Conservation (phyloP, 2,113 vertebrate genomes). For the Tauraco erythrolophus region DNA sequence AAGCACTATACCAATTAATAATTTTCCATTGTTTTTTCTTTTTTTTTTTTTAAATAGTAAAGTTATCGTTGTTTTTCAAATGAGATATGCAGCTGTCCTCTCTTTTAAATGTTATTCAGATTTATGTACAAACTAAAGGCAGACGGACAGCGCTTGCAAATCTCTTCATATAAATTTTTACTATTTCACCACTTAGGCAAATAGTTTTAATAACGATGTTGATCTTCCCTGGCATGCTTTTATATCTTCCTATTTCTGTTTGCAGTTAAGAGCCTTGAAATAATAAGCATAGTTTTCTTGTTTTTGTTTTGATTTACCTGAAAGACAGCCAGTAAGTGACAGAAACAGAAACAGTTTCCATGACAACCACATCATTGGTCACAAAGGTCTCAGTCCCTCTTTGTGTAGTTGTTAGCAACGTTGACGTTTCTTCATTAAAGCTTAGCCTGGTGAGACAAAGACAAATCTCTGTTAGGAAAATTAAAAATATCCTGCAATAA, state of each 20-base stretch:
- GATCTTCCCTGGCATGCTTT: background rate
- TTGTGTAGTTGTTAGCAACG: constrained; percentile 76
- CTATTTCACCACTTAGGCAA: background rate
- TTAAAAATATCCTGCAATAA: constrained; percentile 34
- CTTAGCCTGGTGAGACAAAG: constrained; percentile 78
- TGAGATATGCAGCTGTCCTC: background rate
- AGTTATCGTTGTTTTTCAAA: background rate
- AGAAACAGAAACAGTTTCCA: constrained; percentile 92
- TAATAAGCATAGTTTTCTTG: background rate
- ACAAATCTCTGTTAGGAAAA: constrained; percentile 46
- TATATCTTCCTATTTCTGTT: background rate
- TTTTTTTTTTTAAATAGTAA: background rate
- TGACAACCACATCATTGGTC: constrained; percentile 89
- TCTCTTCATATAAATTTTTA: background rate
- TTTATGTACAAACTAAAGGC: background rate
- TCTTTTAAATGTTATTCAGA: background rate
- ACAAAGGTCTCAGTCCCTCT: constrained; percentile 75
- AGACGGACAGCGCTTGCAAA: background rate
- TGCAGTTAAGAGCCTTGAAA: background rate
- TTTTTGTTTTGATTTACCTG: constrained; percentile 83
- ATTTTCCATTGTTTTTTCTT: background rate
- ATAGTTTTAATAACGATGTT: background rate
- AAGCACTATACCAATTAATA: background rate
- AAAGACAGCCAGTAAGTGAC: constrained; percentile 88
- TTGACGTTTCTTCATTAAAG: constrained; percentile 89